phyloP scores from a whole-genome alignment of 2,113 vertebrate genomes.

The Copsychus sechellarum region DNA sequence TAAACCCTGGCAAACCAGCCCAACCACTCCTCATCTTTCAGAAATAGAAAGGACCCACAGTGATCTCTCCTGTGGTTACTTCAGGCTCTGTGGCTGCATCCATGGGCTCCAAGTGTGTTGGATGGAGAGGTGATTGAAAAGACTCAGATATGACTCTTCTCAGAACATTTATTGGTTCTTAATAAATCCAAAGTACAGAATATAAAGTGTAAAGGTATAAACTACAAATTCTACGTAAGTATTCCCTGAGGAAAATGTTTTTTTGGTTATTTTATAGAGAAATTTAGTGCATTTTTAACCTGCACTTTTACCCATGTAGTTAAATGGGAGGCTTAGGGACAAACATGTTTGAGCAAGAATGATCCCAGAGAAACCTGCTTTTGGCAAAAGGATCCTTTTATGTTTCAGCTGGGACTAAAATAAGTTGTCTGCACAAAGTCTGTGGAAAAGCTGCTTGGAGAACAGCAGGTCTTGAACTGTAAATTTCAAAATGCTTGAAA shows the following conservation, averaged over 20 bases:
- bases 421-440: not conserved
- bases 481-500: not conserved
- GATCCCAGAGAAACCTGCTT: not conserved
- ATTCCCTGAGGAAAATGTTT: not conserved
- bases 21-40: not conserved
- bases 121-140: not conserved
- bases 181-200: not conserved
- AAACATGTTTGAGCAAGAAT: not conserved
- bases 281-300: not conserved
- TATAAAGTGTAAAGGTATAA: not conserved
- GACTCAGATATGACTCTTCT: not conserved
- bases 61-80: accelerated
- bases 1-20: not conserved
- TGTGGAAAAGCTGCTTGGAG: not conserved
- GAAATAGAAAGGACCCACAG: not conserved
- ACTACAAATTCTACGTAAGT: not conserved
- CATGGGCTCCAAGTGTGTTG: not conserved
- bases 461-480: not conserved
- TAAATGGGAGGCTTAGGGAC: not conserved
- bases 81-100: not conserved
- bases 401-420: not conserved
- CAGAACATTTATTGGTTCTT: not conserved
- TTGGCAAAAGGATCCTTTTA: not conserved
- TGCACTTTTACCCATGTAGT: not conserved
- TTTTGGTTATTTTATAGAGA: not conserved